These are phyloP conservation scores for Dynastes maya DNA, from an alignment of 2,888 invertebrate species.

Conservation along the genomic window DNA sequence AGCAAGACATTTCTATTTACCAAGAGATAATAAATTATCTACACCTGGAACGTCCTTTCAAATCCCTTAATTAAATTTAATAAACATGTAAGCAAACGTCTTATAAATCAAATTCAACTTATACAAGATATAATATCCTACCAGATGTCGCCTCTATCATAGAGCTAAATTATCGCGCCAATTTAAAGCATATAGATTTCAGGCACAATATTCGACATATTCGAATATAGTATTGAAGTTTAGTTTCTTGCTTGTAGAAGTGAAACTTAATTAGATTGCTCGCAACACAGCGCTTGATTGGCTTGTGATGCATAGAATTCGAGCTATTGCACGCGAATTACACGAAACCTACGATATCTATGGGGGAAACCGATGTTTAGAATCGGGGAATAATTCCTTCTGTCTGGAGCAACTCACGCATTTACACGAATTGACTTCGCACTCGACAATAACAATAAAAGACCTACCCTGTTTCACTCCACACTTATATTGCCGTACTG, in stretches of 20 bases:
- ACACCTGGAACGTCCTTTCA: conserved; percentile 45
- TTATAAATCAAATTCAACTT: conserved; percentile 50
- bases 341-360: conserved; percentile 1
- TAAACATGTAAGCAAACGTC: conserved; percentile 49
- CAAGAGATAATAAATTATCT: conserved; percentile 38
- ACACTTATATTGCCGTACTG: conserved; percentile 18
- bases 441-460: conserved; percentile 38
- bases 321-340: conserved; percentile 50
- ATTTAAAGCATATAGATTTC: conserved; percentile 60
- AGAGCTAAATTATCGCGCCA: conserved; percentile 61
- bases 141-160: conserved; percentile 58
- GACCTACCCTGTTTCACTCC: conserved; percentile 32
- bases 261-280: conserved; percentile 59
- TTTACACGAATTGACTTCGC: conserved; percentile 31
- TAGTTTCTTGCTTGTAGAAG: conserved; percentile 57
- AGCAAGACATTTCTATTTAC: conserved; percentile 19
- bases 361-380: conserved; percentile 5
- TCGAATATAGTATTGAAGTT: conserved; percentile 47
- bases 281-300: conserved; percentile 54
- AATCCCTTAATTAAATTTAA: conserved; percentile 55
- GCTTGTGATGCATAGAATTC: conserved; percentile 55
- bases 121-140: conserved; percentile 55
- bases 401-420: conserved; percentile 30
- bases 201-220: conserved; percentile 57
- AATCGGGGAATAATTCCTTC: conserved; percentile 25